Conservation (phyloP, 2,797 vertebrate genomes). For the Octomys mimax region DNA sequence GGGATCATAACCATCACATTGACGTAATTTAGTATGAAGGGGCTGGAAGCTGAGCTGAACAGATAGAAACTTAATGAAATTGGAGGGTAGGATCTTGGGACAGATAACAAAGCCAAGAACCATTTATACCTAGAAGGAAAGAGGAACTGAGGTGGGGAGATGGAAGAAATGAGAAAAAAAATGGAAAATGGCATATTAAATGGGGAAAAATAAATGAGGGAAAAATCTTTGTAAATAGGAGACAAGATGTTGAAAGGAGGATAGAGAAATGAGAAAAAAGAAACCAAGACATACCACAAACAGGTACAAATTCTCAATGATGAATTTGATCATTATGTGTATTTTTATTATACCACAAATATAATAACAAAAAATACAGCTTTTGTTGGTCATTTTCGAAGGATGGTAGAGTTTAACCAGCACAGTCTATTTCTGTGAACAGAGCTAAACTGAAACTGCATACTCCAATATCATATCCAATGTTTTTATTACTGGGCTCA, state of each 20-base stretch:
- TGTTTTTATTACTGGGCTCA: neutral
- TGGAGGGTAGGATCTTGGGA: neutral
- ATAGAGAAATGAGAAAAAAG: neutral
- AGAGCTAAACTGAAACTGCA: constrained; percentile 17
- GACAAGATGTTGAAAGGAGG: neutral
- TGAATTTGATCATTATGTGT: neutral
- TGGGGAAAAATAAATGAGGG: too few species aligned
- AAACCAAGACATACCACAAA: too few species aligned
- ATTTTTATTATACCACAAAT: neutral
- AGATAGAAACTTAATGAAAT: neutral
- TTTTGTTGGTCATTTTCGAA: neutral
- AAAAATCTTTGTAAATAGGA: neutral
- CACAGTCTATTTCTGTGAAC: neutral
- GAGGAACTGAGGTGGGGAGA: too few species aligned
- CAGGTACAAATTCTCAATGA: neutral
- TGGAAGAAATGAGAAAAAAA: neutral
- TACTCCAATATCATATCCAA: neutral
- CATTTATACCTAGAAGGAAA: neutral
- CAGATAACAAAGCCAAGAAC: neutral
- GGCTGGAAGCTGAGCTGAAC: neutral
- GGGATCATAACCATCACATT: neutral
- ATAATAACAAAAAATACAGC: neutral
- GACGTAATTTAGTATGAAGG: neutral
- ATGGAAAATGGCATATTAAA: neutral
- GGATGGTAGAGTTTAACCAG: neutral